Evolutionary conservation across 1,140 invertebrate genomes (phyloP).

Genomic region (Adelges cooleyi): DNA sequence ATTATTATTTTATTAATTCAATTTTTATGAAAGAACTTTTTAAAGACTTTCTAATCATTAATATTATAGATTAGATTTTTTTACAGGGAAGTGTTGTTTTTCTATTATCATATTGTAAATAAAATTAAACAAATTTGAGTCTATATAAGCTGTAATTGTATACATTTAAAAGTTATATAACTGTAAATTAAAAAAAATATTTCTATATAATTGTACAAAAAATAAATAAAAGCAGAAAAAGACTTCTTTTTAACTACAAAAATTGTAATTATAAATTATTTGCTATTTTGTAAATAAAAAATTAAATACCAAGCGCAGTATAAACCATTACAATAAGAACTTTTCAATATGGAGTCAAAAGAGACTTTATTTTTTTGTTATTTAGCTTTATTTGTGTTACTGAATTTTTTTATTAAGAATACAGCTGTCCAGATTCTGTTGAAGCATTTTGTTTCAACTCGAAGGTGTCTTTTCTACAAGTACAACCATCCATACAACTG

Average conservation of each 20-base stretch:
- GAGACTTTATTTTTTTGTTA: no score
- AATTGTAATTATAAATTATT: neutral
- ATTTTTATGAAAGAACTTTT: slow-evolving; percentile 20
- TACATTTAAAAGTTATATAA: slow-evolving; percentile 22
- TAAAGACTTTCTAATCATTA: slow-evolving; percentile 13
- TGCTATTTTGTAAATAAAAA: no score
- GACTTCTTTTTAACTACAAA: neutral
- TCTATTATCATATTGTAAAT: slow-evolving; percentile 20
- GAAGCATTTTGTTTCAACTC: no score
- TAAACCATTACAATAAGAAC: no score
- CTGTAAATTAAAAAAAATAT: slow-evolving; percentile 3
- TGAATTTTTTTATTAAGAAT: no score
- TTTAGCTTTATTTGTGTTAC: no score
- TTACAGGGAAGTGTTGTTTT: slow-evolving; percentile 28
- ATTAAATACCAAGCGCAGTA: no score
- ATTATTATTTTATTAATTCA: slow-evolving; percentile 3
- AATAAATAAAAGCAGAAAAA: slow-evolving; percentile 21
- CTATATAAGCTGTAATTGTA: slow-evolving; percentile 20
- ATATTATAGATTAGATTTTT: slow-evolving; percentile 13
- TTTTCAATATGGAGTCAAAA: no score
- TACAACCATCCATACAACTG: no score
- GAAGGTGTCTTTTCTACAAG: no score
- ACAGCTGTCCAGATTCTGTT: no score
- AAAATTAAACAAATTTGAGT: slow-evolving; percentile 12
- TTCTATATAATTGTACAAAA: slow-evolving; percentile 20